Evolutionary conservation across 2,888 invertebrate genomes (phyloP).

Genomic region (Camptogramma bilineatum): DNA sequence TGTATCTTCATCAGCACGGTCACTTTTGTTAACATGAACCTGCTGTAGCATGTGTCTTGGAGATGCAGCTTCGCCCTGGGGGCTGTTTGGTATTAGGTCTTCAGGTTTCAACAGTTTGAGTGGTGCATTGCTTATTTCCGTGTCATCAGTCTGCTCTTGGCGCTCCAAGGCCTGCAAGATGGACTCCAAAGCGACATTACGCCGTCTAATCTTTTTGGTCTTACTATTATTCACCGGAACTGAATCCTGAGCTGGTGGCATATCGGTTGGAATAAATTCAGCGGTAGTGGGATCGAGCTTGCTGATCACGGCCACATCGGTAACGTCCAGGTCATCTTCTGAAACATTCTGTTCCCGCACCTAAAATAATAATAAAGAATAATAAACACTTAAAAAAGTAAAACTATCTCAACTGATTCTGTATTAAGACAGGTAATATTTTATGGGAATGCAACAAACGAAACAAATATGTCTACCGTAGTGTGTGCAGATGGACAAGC

Average conservation of each 20-base stretch:
- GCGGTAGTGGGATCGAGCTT: conserved; percentile 28
- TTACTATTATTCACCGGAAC: not conserved
- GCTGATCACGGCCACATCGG: conserved; percentile 31
- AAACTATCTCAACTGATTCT: too few species aligned
- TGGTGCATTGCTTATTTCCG: not conserved
- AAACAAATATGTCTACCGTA: too few species aligned
- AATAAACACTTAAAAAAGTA: not conserved
- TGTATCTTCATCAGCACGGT: not conserved
- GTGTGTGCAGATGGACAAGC: too few species aligned
- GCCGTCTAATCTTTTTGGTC: conserved; percentile 43
- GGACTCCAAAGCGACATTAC: conserved; percentile 62
- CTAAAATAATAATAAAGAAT: conserved; percentile 47
- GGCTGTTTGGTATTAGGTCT: conserved; percentile 39
- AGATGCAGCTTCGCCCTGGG: not conserved
- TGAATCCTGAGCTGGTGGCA: not conserved
- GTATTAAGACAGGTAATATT: too few species aligned
- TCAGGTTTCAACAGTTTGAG: conserved; percentile 48
- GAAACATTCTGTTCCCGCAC: conserved; percentile 46
- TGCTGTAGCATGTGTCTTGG: not conserved
- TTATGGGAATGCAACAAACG: too few species aligned
- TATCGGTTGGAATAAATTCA: conserved; percentile 23
- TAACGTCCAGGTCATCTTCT: conserved; percentile 34
- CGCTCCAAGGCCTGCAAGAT: conserved; percentile 47
- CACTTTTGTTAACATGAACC: not conserved
- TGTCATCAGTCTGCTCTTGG: not conserved